Conservation (phyloP, 2,888 invertebrate genomes). For the Molanna angustata region DNA sequence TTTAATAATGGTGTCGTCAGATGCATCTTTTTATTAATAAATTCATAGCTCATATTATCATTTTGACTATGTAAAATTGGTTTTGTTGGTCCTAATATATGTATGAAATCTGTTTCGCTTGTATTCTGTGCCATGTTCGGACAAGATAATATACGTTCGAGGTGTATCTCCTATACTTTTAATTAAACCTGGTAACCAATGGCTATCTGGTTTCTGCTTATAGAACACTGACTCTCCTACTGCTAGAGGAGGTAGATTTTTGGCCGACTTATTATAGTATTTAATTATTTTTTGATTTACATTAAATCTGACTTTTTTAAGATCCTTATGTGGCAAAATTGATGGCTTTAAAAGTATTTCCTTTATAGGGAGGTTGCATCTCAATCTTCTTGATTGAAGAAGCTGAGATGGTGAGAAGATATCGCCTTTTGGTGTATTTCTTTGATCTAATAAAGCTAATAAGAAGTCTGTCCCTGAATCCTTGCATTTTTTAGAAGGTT, state of each 20-base stretch:
- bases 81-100: not conserved
- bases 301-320: slow-evolving; percentile 1
- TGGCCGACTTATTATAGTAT: not conserved
- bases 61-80: too few species aligned
- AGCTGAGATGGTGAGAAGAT: slow-evolving; percentile 10
- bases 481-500: slow-evolving; percentile 17
- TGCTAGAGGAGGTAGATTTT: not conserved
- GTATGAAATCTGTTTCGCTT: not conserved
- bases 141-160: not conserved
- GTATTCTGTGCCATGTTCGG: not conserved
- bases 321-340: not conserved
- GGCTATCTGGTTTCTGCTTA: not conserved
- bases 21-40: too few species aligned
- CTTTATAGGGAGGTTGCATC: not conserved
- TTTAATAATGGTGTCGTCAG: too few species aligned
- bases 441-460: slow-evolving; percentile 11
- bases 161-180: not conserved
- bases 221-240: not conserved
- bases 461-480: slow-evolving; percentile 18
- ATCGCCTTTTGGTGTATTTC: slow-evolving; percentile 15
- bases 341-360: not conserved
- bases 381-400: slow-evolving; percentile 11
- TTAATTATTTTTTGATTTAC: not conserved
- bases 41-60: too few species aligned
- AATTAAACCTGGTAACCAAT: not conserved